These are phyloP conservation scores for Drymodes brunneopygia DNA, from an alignment of 2,113 vertebrate species.

Conservation along the genomic window DNA sequence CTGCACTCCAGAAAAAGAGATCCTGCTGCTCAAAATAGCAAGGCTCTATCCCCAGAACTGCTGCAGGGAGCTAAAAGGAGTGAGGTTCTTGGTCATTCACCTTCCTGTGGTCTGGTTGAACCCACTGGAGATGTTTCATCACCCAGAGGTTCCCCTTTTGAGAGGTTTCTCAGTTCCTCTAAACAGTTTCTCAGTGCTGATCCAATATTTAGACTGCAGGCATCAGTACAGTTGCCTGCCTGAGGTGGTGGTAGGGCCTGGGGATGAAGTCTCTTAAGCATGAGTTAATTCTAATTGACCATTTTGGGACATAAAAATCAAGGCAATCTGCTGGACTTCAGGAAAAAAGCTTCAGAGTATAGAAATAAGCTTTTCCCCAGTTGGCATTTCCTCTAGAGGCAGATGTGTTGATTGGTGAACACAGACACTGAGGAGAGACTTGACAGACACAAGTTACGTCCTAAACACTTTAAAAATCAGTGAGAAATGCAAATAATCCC, in stretches of 20 bases:
- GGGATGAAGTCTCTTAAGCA: not conserved
- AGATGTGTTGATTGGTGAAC: not conserved
- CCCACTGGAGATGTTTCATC: not conserved
- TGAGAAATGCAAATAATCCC: constrained; percentile 13
- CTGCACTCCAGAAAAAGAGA: not conserved
- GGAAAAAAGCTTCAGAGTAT: not conserved
- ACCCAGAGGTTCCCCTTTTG: not conserved
- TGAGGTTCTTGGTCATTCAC: not conserved
- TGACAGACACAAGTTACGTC: not conserved
- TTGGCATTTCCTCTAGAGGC: not conserved
- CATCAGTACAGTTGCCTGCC: not conserved
- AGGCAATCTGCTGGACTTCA: not conserved
- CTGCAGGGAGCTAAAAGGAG: not conserved
- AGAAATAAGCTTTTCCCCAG: not conserved
- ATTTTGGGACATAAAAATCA: not conserved
- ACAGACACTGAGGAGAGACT: not conserved
- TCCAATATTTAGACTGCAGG: not conserved
- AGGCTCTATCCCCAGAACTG: not conserved
- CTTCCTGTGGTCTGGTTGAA: not conserved
- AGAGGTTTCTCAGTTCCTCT: not conserved
- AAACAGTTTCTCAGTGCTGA: not conserved
- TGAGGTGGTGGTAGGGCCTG: not conserved
- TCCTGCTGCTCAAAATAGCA: not conserved
- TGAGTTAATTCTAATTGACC: not conserved
- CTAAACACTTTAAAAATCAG: not conserved